Conservation (phyloP, 1,140 invertebrate species). For the Drosophila sturtevanti region DNA sequence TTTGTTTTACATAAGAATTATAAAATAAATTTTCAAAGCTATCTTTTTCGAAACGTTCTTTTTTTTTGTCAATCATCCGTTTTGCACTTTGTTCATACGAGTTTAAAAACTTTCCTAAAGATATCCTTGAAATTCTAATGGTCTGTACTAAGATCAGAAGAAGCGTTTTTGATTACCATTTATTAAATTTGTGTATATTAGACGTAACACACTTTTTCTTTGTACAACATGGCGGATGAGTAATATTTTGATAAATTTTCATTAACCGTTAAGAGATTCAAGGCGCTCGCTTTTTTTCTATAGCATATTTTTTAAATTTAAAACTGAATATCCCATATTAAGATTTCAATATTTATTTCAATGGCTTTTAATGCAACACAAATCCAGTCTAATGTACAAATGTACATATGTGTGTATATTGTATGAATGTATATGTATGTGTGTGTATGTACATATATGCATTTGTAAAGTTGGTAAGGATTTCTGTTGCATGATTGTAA, state of each 20-base stretch:
- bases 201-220: neutral
- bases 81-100: too few species aligned
- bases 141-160: too few species aligned
- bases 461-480: neutral
- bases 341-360: neutral
- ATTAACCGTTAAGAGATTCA: too few species aligned
- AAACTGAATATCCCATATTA: neutral
- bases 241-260: neutral
- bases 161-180: too few species aligned
- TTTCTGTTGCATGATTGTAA: conserved; percentile 14
- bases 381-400: neutral
- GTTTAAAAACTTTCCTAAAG: too few species aligned
- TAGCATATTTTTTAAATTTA: conserved; percentile 17
- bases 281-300: too few species aligned
- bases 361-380: neutral
- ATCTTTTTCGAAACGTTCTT: too few species aligned
- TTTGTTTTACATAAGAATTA: too few species aligned
- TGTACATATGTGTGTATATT: neutral
- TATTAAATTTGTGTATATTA: too few species aligned
- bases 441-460: neutral
- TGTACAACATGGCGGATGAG: neutral
- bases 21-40: too few species aligned
- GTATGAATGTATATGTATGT: neutral
- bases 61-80: too few species aligned
- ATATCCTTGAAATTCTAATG: too few species aligned